A percentile compares a stretch with the other conserved stretches of the same genome.
phyloP scores from a whole-genome alignment of 2,113 vertebrate genomes.

The Malaclemys terrapin region DNA sequence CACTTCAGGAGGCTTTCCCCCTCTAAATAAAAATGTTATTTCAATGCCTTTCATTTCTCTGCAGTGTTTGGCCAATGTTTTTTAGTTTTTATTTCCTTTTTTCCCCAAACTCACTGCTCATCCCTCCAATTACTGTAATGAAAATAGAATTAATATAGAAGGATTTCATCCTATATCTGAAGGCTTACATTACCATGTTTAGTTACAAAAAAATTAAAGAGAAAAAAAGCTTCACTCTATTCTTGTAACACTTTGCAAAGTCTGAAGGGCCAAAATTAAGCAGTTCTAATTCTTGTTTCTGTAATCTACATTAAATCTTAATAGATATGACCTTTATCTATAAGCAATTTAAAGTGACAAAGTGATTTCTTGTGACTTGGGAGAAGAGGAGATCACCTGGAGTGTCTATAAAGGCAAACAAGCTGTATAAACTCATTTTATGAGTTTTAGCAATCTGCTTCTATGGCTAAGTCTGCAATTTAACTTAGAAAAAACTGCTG shows the following conservation, averaged over 20 bases:
- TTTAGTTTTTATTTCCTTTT: background rate
- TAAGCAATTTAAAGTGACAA: conserved; percentile 2
- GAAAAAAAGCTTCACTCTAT: background rate
- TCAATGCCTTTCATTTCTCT: background rate
- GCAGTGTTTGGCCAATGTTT: background rate
- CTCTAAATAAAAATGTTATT: background rate
- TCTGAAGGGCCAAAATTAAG: background rate
- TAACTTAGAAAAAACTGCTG: conserved; percentile 13
- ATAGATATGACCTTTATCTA: background rate
- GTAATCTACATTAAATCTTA: background rate
- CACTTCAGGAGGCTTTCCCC: background rate
- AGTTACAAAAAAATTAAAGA: background rate
- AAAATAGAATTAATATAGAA: background rate
- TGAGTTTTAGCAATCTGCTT: conserved; percentile 32
- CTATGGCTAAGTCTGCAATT: conserved; percentile 15
- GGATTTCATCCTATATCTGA: background rate
- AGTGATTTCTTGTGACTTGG: background rate
- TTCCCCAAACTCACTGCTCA: background rate
- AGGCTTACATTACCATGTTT: background rate
- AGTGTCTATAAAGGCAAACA: background rate
- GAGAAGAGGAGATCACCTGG: background rate
- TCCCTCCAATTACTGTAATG: background rate
- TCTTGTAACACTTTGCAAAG: background rate
- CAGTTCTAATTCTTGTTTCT: background rate
- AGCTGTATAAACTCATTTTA: conserved; percentile 18